Evolutionary conservation across 53 echinoderm and acorn worm genomes (phyloP).

Genomic region (Apostichopus leukothele): DNA sequence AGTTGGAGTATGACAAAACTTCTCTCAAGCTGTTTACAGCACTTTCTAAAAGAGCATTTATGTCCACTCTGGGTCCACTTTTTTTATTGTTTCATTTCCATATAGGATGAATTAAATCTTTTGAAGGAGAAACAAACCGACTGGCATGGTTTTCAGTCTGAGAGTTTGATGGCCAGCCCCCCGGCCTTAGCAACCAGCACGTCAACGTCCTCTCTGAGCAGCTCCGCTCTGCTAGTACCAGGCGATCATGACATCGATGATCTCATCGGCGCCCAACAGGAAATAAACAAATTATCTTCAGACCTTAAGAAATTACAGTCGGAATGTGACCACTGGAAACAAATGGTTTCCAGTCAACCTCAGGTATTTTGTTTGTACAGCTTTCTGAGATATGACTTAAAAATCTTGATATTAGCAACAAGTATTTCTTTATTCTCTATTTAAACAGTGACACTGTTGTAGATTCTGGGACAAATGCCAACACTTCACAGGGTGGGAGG

Average conservation of each 20-base stretch:
- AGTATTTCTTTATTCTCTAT: too few species aligned
- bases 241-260: constrained; percentile 88
- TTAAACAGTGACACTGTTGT: too few species aligned
- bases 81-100: background rate
- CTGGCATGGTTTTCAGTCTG: constrained; percentile 69
- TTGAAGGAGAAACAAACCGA: constrained; percentile 84
- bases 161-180: constrained; percentile 63
- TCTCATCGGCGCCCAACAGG: constrained; percentile 91
- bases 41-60: too few species aligned
- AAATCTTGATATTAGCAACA: too few species aligned
- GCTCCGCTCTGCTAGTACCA: constrained; percentile 63
- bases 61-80: too few species aligned
- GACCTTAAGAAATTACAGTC: constrained; percentile 66
- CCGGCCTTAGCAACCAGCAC: constrained; percentile 77
- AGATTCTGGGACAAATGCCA: too few species aligned
- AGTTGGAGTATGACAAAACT: too few species aligned
- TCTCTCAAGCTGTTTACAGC: too few species aligned
- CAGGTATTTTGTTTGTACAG: background rate
- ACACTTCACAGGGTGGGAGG: too few species aligned
- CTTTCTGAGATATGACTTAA: too few species aligned
- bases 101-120: constrained; percentile 75
- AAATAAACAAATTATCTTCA: constrained; percentile 83
- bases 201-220: constrained; percentile 79
- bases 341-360: constrained; percentile 56
- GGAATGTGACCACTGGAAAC: constrained; percentile 87